Conservation (phyloP, 1,140 invertebrate species). For the Anoplolepis gracilipes region DNA sequence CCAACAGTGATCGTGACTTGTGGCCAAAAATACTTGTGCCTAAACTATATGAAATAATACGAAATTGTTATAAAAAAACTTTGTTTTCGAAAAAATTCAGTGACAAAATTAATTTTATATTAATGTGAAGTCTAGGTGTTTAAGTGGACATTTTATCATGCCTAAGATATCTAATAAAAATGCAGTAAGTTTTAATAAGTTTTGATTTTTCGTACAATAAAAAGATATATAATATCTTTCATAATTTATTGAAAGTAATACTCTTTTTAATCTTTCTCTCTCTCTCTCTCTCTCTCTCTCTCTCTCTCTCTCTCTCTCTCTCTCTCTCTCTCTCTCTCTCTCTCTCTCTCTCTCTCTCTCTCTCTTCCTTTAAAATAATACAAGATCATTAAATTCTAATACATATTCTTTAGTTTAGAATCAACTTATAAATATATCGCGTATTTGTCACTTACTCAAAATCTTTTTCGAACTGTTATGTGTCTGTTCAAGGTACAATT, state of each 20-base stretch:
- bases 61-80: neutral
- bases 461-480: conserved; percentile 13
- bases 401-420: neutral
- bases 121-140: neutral
- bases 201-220: neutral
- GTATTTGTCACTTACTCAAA: conserved; percentile 3
- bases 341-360: too few relatives aligned
- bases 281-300: neutral
- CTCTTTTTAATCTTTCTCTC: neutral
- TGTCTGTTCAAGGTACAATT: neutral
- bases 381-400: neutral
- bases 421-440: conserved; percentile 12
- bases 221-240: neutral
- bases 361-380: neutral
- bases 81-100: neutral
- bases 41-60: neutral
- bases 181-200: neutral
- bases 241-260: neutral
- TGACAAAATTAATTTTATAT: neutral
- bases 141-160: neutral
- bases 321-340: neutral
- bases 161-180: neutral
- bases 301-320: neutral
- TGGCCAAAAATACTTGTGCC: neutral
- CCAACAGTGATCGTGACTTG: neutral